Percentiles rank a stretch among this genome's conserved stretches.
Evolutionary conservation across 2,888 invertebrate species (phyloP).

Genomic region (Colletes collaris): DNA sequence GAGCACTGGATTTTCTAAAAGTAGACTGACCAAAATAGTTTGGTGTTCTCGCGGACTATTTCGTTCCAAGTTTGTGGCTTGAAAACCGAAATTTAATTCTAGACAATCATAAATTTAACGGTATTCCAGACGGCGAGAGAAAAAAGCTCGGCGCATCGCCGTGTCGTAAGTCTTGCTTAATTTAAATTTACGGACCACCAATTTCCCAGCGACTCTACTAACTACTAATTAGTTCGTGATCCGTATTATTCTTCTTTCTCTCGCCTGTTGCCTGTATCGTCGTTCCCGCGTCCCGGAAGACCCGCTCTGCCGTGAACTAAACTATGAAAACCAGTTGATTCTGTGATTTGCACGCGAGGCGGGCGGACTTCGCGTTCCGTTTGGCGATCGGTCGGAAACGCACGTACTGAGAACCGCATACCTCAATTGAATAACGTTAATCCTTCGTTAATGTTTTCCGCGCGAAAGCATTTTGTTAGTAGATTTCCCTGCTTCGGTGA

Average conservation of each 20-base stretch:
- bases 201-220: conserved; percentile 2
- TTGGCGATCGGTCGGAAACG: not conserved
- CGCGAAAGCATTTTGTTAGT: not conserved
- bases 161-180: conserved; percentile 21
- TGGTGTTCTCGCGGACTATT: too few relatives aligned
- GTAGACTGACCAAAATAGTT: too few relatives aligned
- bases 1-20: too few relatives aligned
- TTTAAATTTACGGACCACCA: conserved; percentile 15
- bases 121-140: not conserved
- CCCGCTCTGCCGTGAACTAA: not conserved
- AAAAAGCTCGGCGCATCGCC: not conserved
- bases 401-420: not conserved
- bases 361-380: not conserved
- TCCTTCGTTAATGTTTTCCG: conserved; percentile 25
- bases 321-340: conserved; percentile 4
- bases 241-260: not conserved
- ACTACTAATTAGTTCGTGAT: conserved; percentile 13
- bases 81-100: too few relatives aligned
- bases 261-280: not conserved
- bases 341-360: not conserved
- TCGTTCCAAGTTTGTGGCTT: too few relatives aligned
- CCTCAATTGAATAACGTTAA: conserved; percentile 14
- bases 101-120: conserved; percentile 10
- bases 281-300: not conserved
- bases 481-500: not conserved